These are phyloP conservation scores for Leucoptera coffeella DNA, from an alignment of 2,888 invertebrate genomes.

Conservation along the genomic window DNA sequence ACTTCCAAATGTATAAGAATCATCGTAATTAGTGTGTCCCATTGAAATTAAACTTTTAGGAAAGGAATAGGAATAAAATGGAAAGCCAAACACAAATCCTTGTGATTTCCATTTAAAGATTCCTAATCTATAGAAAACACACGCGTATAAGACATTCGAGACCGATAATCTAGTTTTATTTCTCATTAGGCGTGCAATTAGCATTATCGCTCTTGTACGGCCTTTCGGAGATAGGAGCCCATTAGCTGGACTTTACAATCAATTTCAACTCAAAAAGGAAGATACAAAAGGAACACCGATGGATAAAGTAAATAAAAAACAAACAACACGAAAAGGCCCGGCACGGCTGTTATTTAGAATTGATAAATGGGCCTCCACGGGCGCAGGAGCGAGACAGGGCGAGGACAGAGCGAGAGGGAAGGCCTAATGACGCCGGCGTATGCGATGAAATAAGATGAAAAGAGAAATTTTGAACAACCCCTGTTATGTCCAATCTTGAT, in stretches of 20 bases:
- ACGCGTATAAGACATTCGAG: too few species aligned
- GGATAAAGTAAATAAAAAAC: conserved; percentile 47
- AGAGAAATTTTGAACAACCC: too few species aligned
- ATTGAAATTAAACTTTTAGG: too few species aligned
- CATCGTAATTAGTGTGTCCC: too few species aligned
- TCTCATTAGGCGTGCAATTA: conserved; percentile 32
- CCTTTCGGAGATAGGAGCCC: conserved; percentile 27
- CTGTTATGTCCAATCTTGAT: too few species aligned
- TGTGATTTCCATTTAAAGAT: too few species aligned
- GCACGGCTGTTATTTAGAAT: conserved; percentile 46
- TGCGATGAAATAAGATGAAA: too few species aligned
- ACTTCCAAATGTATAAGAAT: background rate
- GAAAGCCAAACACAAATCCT: too few species aligned
- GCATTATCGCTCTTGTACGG: conserved; percentile 38
- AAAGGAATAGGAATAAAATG: too few species aligned
- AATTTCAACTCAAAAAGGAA: conserved; percentile 38
- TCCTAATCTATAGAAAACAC: too few species aligned
- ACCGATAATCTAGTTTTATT: too few species aligned
- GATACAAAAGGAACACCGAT: conserved; percentile 30
- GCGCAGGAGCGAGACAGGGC: conserved; percentile 30
- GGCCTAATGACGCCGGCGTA: conserved; percentile 35
- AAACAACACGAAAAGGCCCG: conserved; percentile 45
- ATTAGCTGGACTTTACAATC: conserved; percentile 46
- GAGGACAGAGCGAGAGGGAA: conserved; percentile 24
- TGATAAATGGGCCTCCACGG: conserved; percentile 48